Conservation (phyloP, 2,888 invertebrate genomes). For the Spicauda simplicius region DNA sequence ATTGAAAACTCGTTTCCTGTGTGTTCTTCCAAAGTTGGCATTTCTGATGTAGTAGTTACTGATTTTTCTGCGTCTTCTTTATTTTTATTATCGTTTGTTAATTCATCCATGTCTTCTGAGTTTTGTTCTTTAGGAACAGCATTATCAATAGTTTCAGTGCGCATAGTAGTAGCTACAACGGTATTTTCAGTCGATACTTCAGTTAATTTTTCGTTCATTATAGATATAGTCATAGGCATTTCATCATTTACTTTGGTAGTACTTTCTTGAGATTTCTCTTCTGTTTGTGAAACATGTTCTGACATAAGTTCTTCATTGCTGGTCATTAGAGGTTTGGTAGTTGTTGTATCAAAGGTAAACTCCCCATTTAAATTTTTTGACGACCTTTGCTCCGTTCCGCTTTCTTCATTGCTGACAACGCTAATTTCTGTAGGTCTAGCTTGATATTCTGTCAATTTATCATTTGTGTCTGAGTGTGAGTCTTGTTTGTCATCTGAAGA, state of each 20-base stretch:
- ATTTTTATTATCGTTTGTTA: neutral
- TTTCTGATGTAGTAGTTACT: conserved; percentile 29
- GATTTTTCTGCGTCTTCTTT: conserved; percentile 37
- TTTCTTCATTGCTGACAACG: conserved; percentile 37
- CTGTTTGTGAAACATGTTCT: conserved; percentile 46
- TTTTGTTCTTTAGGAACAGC: neutral
- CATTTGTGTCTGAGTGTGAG: neutral
- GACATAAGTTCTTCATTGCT: conserved; percentile 49
- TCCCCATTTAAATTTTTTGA: conserved; percentile 57
- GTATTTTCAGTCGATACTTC: conserved; percentile 1
- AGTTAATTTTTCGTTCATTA: conserved; percentile 13
- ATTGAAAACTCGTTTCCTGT: conserved; percentile 52
- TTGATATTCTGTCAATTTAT: neutral
- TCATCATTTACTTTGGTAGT: conserved; percentile 37
- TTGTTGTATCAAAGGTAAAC: conserved; percentile 51
- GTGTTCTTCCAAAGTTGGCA: conserved; percentile 46
- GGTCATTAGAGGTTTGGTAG: conserved; percentile 39
- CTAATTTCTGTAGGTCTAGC: neutral
- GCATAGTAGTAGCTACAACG: conserved; percentile 8
- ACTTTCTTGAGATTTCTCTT: conserved; percentile 40
- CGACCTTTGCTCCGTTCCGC: conserved; percentile 59
- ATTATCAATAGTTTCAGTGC: conserved; percentile 24
- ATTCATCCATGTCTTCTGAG: neutral
- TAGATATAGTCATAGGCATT: conserved; percentile 27
- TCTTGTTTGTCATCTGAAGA: conserved; percentile 11